Base-by-base conservation (phyloP, 2,888 invertebrate species). In the Agrochola litura region DNA sequence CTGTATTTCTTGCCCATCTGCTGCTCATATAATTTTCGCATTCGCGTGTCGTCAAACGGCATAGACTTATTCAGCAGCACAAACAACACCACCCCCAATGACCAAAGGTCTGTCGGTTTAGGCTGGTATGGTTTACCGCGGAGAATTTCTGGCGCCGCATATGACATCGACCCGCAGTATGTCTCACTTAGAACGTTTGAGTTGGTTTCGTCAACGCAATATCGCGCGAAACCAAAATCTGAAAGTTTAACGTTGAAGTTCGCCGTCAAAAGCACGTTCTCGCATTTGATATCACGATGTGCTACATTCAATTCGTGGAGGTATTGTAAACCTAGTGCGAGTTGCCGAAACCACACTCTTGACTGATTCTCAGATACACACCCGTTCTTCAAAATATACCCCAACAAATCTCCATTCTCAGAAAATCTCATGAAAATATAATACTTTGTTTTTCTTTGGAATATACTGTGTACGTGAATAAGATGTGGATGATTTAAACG, bases 61-160 rank as follows among this genome's bases (percentile, higher is more conserved):
- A 98, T 98, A 0, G 98, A 96, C 90, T 98, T 98, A 91, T 98
- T 98, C 19, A 98, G 93, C 98, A 98, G 98, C 71, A 99, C 98
- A 95, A 98, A 99, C 1, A 99, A 95, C 37, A 99, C 98, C 0
- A 98, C 97, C 0, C 98, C 98, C 79, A 98, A 93, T 6, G 98
- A 98, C 99, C 98, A 99, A 67, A 98, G 94, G 91, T 99, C 99
- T 0, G 98, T 97, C 61, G 97, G 97, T 92, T 98, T 98, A 0
- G 98, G 98, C 89, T 97, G 95, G 91, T 98, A 98, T 0, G 98
- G 98, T 82, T 97, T 97, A 2, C 98, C 98, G 79, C 97, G 97
- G 10, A 99, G 95, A 74, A 99, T 98, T 95, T 99, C 99, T 0
- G 99, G 99, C 0, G 99, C 98, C 0, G 98, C 98, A 92, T 99